Evolutionary conservation across 2,113 vertebrate genomes (phyloP), one percentile per base, ranked within the genome.

Genomic region (Paratilapia polleni): DNA sequence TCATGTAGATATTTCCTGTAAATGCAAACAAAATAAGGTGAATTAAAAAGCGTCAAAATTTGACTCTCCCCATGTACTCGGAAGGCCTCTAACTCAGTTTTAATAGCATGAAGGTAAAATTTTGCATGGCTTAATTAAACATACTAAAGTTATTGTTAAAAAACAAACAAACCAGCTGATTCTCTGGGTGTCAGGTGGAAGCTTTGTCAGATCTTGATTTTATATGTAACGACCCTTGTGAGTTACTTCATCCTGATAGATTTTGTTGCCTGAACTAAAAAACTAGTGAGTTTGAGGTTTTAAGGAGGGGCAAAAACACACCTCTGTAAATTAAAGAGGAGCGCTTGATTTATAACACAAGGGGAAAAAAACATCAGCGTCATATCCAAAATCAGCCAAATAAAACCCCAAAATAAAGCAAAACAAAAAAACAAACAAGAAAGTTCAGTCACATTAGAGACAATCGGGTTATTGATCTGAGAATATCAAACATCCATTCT

Each of bases 381-480:
- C 2, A 24, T 66, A 66, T 24, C 22, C 7, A 66, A 66, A 43
- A 66, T 66, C 38, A 24, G n/a, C n/a, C n/a, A 6, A 66, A n/a
- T 38, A 41, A 41, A 31, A 31, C 2, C 28, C 28, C 28, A 31
- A 9, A 2, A 38, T 41, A 11, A 41, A 41, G 11, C 12, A 64
- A 9, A 64, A n/a, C n/a, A n/a, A n/a, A n/a, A n/a, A n/a, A n/a
- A n/a, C n/a, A n/a, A n/a, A n/a, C n/a, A n/a, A n/a, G n/a, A n/a
- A n/a, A 41, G 64, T 47, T 26, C 3, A 68, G 47, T 43, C 47
- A 14, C 19, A 38, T 22, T 7, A 26, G 9, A 68, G 6, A 12
- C 26, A 26, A 22, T 26, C 22, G 2, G 0, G 38, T 68, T 68
- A 68, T 26, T 26, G 14, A 0, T 4, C 64, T 2, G 15, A 47